Conservation (phyloP, 2,797 vertebrate genomes). For the Sebastes kiyomatsui region DNA sequence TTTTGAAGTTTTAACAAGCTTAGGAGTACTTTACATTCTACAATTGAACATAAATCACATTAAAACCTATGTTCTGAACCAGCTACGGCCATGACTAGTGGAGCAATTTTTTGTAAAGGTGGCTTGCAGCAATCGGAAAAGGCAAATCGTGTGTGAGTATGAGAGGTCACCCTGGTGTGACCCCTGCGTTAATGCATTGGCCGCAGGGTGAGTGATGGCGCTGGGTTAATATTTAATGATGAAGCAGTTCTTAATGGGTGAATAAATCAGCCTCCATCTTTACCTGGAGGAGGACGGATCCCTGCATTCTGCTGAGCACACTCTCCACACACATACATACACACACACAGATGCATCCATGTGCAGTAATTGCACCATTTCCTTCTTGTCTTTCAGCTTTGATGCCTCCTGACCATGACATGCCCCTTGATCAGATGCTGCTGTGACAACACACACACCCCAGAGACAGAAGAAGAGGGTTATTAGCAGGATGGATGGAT, state of each 20-base stretch:
- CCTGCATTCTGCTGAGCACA: constrained; percentile 54
- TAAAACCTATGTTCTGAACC: neutral
- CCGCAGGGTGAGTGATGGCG: constrained; percentile 45
- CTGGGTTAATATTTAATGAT: constrained; percentile 73
- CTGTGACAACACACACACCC: constrained; percentile 51
- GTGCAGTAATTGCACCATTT: constrained; percentile 16
- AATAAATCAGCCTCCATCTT: constrained; percentile 62
- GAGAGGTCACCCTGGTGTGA: constrained; percentile 42
- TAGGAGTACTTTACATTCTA: neutral
- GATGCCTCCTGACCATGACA: constrained; percentile 80
- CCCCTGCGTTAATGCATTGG: constrained; percentile 42
- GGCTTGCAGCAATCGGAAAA: neutral
- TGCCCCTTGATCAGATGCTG: constrained; percentile 55
- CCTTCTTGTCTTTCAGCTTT: constrained; percentile 73
- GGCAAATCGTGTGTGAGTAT: neutral
- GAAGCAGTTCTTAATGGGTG: constrained; percentile 51
- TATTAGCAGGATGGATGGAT: constrained; percentile 13
- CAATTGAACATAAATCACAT: neutral
- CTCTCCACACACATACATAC: neutral
- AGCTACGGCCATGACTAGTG: neutral
- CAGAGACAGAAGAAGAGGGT: constrained; percentile 2
- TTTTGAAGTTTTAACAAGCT: neutral
- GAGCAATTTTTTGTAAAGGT: neutral
- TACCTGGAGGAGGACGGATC: constrained; percentile 34
- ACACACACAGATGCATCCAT: neutral